Evolutionary conservation across 2,888 invertebrate genomes (phyloP).

Genomic region (Euplexia lucipara): DNA sequence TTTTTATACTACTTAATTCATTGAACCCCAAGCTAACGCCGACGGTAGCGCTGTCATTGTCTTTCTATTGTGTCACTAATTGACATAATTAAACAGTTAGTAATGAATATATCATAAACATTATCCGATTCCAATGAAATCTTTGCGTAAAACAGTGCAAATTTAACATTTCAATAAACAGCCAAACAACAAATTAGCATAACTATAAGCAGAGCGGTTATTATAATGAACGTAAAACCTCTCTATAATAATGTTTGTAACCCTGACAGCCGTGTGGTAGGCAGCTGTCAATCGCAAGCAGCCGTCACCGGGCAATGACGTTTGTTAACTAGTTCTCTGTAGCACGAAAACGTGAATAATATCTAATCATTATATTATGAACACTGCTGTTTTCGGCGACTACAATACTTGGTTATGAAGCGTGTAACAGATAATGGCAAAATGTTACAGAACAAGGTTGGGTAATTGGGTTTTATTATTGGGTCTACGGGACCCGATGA

Average conservation of each 20-base stretch:
- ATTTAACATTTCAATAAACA: background rate
- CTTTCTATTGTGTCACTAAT: too few relatives aligned
- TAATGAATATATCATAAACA: too few relatives aligned
- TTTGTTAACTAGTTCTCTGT: conserved; percentile 5
- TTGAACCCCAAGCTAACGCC: too few relatives aligned
- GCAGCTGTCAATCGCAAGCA: conserved; percentile 24
- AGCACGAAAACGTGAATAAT: background rate
- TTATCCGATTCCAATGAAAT: too few relatives aligned
- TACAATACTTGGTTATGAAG: too few relatives aligned
- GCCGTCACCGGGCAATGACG: conserved; percentile 9
- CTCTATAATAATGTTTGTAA: conserved; percentile 5
- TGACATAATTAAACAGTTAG: too few relatives aligned
- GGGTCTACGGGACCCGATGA: too few relatives aligned
- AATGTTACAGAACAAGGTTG: too few relatives aligned
- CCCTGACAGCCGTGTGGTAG: conserved; percentile 20
- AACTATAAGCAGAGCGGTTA: background rate
- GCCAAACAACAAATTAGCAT: background rate
- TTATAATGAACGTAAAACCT: conserved; percentile 12
- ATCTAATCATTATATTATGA: background rate
- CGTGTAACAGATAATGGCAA: background rate
- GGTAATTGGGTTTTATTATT: too few relatives aligned
- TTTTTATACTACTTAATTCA: too few relatives aligned
- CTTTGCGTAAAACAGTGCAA: too few relatives aligned
- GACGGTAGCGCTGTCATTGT: too few relatives aligned
- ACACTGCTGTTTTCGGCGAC: background rate